Base-by-base conservation (phyloP, 1,140 invertebrate species). In the Manduca sexta region DNA sequence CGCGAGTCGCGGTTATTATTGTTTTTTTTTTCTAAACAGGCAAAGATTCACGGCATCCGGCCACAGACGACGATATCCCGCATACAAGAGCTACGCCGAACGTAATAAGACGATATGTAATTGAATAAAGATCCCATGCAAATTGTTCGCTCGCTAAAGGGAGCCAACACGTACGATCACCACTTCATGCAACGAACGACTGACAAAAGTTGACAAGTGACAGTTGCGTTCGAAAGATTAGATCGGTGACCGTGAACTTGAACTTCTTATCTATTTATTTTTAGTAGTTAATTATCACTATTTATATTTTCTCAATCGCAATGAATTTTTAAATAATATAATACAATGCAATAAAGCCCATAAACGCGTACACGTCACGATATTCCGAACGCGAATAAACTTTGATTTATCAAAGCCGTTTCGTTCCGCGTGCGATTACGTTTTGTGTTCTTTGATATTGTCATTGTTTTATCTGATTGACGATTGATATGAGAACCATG, bases 41-140 rank as follows among this genome's bases (percentile, higher is more conserved):
- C 42, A 51, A 49, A 49, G 47, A 56, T 50, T 67, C 62, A 69
- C 52, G 45, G 48, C 58, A 64, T 72, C 62, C 61, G 56, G 58
- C 44, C 58, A 57, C 52, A 52, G 49, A 61, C 63, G 59, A 46
- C 18, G 61, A 71, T 69, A 56, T 57, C 69, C 63, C 65, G 29
- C 55, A 14, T 49, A 45, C 39, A 51, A 31, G 33, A 26, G 45
- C 49, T 51, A 44, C 29, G 49, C 46, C n/a, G 54, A 40, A 42
- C 67, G 49, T 68, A 64, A 71, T 68, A 74, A 67, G 65, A 69
- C 71, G 71, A 70, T 75, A 52, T 74, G 56, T 77, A 78, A 83
- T 83, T 83, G 74, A 83, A 74, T 78, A 80, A 83, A 73, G 71
- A 78, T 75, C 78, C 64, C 63, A 74, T 73, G 69, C 67, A 75